Conservation (phyloP, 2,797 vertebrate genomes). For the Crenichthys baileyi region DNA sequence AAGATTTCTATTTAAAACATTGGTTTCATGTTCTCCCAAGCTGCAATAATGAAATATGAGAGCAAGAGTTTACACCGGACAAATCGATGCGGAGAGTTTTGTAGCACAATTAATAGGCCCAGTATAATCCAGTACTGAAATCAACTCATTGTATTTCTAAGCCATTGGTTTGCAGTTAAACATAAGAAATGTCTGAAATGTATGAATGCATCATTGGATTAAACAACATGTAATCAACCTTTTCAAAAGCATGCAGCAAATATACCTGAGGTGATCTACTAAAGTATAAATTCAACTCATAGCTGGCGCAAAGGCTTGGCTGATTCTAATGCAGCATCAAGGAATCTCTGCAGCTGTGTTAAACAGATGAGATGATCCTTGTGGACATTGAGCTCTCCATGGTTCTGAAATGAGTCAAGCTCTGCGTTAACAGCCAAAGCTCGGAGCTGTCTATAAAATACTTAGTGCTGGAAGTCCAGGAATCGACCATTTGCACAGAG, state of each 20-base stretch:
- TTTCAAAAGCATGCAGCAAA: neutral
- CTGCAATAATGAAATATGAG: constrained; percentile 58
- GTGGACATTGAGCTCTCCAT: constrained; percentile 20
- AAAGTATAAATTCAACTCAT: constrained; percentile 7
- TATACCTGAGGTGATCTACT: constrained; percentile 6
- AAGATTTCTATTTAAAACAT: constrained; percentile 63
- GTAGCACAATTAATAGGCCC: constrained; percentile 58
- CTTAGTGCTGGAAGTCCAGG: constrained; percentile 35
- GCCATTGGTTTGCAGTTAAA: constrained; percentile 8
- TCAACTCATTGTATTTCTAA: constrained; percentile 13
- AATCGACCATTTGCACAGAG: constrained; percentile 43
- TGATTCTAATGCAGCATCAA: constrained; percentile 15
- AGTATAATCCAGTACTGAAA: constrained; percentile 58
- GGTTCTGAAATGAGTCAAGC: constrained; percentile 42
- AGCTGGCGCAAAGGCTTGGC: constrained; percentile 16
- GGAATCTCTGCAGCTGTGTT: neutral
- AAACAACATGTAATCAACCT: neutral
- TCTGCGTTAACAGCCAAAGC: neutral
- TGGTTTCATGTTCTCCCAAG: constrained; percentile 58
- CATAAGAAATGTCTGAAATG: neutral
- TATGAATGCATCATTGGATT: constrained; percentile 1
- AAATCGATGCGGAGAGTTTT: constrained; percentile 54
- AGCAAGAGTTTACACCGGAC: constrained; percentile 47
- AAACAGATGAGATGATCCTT: constrained; percentile 6
- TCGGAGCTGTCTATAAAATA: constrained; percentile 34